A percentile compares a stretch with the other conserved stretches of the same genome.
These are phyloP conservation scores for Synanceia verrucosa DNA, from an alignment of 2,797 vertebrate species.

Conservation along the genomic window DNA sequence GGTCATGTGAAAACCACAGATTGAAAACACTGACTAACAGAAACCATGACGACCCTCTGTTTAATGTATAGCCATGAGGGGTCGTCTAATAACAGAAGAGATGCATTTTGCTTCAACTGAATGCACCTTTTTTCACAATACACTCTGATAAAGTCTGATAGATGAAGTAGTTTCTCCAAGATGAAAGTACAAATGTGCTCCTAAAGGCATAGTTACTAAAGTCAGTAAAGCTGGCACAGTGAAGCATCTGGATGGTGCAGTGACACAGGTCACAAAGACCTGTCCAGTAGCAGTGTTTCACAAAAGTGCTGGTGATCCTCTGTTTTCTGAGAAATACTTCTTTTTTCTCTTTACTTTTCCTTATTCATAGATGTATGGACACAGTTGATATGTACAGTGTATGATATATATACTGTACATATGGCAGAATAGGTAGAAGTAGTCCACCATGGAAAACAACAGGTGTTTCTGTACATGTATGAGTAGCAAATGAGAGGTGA, in stretches of 20 bases:
- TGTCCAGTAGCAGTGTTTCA: conserved; percentile 24
- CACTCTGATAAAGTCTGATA: conserved; percentile 2
- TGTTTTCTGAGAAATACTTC: neutral
- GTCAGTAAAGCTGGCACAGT: neutral
- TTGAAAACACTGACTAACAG: neutral
- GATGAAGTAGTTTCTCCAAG: neutral
- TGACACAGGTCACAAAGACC: conserved; percentile 12
- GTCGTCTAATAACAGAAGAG: neutral
- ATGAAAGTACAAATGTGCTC: conserved; percentile 6
- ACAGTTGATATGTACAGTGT: neutral
- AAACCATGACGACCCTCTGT: neutral
- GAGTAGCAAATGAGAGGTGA: conserved; percentile 16
- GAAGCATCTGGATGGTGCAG: neutral
- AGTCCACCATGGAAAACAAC: neutral
- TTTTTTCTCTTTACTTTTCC: neutral
- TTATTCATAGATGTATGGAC: neutral
- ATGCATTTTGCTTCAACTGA: neutral
- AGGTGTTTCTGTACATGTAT: neutral
- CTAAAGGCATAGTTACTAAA: conserved; percentile 11
- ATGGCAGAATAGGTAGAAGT: neutral
- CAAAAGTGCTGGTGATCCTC: no score
- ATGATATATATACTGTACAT: neutral
- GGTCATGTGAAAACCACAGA: neutral
- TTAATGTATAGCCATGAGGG: neutral
- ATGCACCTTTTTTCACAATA: neutral